Base-by-base conservation (phyloP, 2,797 vertebrate genomes). In the Siniperca undulata region DNA sequence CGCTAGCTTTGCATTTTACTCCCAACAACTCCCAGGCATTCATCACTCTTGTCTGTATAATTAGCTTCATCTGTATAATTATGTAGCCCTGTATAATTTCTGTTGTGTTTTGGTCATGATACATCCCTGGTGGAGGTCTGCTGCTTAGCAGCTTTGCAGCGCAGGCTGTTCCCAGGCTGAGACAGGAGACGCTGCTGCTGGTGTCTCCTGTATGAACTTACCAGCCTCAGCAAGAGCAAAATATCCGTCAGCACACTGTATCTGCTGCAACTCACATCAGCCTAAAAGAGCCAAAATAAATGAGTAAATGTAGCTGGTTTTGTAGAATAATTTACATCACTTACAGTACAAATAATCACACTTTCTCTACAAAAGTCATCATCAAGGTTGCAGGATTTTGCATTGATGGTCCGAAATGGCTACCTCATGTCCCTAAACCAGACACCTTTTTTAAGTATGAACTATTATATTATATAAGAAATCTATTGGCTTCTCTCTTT, bases 61-160 rank as follows among this genome's bases (percentile, higher is more conserved):
- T 95, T 95, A 94, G 91, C 86, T 82, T 64, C 88, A 69, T 89
- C 89, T 93, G 87, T 93, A 85, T 94, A 94, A 95, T 94, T 94
- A 95, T 85, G 87, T 70, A 55, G 85, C 87, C 83, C 82, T 17
- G 81, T 92, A 85, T 95, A 94, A 95, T 94, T 92, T 92, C 82
- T 87, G 90, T 88, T 93, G 91, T 94, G 92, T 91, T 93, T 91
- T 89, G 90, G 86, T 92, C 78, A 74, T 34, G 91, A 85, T 89
- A 89, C 89, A 91, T 93, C 90, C 92, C 90, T 89, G 91, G 90
- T 91, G 92, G 92, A 90, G 92, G 91, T 94, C 93, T 88, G 79
- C 46, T 77, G 78, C 82, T 87, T 55, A 82, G 85, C 72, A 77
- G 86, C 84, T 86, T 83, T 76, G 86, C 78, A 67, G 3, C 50